A percentile compares a stretch with the other conserved stretches of the same genome.
Conservation (phyloP, 2,797 vertebrate species). For the Naso thynnoides region DNA sequence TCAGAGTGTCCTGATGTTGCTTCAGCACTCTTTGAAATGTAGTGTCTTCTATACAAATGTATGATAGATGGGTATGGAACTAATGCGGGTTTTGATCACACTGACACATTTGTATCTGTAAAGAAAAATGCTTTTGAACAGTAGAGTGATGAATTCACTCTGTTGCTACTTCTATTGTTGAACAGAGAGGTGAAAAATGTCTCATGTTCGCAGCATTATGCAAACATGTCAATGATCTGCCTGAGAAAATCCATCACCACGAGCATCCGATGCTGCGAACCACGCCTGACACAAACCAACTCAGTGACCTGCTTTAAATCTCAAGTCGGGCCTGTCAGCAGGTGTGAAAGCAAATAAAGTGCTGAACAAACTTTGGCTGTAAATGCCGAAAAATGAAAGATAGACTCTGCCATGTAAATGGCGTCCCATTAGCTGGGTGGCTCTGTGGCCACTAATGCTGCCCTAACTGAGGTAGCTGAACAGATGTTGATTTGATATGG, state of each 20-base stretch:
- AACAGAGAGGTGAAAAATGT: slow-evolving; percentile 16
- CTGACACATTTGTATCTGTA: slow-evolving; percentile 1
- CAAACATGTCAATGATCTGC: slow-evolving; percentile 44
- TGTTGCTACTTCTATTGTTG: too few species aligned
- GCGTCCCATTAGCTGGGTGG: slow-evolving; percentile 73
- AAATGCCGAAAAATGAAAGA: slow-evolving; percentile 63
- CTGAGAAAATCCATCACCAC: slow-evolving; percentile 45
- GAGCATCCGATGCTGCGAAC: slow-evolving; percentile 31
- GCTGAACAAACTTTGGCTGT: slow-evolving; percentile 71
- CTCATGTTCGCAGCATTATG: slow-evolving; percentile 22
- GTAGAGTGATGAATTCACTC: neutral
- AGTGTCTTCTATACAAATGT: neutral
- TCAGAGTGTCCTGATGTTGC: neutral
- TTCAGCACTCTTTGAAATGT: neutral
- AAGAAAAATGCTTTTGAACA: neutral
- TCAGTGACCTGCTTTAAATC: slow-evolving; percentile 50
- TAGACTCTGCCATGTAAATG: slow-evolving; percentile 64
- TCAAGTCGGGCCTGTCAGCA: slow-evolving; percentile 62
- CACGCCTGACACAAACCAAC: slow-evolving; percentile 57
- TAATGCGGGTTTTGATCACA: neutral
- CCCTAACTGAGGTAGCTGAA: slow-evolving; percentile 75
- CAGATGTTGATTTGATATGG: slow-evolving; percentile 50
- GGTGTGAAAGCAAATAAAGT: slow-evolving; percentile 70
- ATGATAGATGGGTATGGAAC: neutral
- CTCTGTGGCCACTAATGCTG: slow-evolving; percentile 65